Evolutionary conservation across 2,888 invertebrate species (phyloP), one percentile per base, ranked within the genome.

Genomic region (Pristionchus fissidentatus): DNA sequence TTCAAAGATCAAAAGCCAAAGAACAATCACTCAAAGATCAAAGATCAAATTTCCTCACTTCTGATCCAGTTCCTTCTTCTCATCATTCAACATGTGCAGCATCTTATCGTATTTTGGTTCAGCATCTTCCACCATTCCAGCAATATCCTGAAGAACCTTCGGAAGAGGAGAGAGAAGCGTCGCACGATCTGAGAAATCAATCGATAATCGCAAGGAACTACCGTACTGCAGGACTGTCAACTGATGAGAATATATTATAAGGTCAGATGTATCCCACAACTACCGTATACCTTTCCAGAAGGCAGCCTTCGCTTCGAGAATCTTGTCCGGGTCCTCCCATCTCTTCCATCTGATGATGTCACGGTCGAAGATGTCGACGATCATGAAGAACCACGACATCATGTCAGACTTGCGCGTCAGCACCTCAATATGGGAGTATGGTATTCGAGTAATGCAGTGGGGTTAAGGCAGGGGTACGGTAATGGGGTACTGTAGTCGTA

Each of bases 371-470:
- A 73, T 73, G 26, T 73, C 73, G 29, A 73, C 73, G 29, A 73
- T 41, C 73, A 73, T 73, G 73, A 43, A 73, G 73, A 73, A 73
- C 73, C 73, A 73, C 29, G 73, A 73, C n/a, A 73, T 73, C 13
- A 73, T 43, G 43, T 73, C 73, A 10, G 73, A 43, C n/a, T 29
- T 73, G 1, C 73, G 73, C 41, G 41, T 73, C 13, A 43, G 73
- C 4, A 43, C 13, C 73, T 73, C 8, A 43, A 26, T 15, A n/a
- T n/a, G n/a, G n/a, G n/a, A n/a, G n/a, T n/a, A n/a, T n/a, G n/a
- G n/a, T n/a, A n/a, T n/a, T n/a, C 35, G 62, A 62, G 10, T 13
- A 35, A 26, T 13, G 13, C 38, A 26, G 15, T 49, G 19, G 10
- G 10, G 19, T 29, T 70, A 70, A 15, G 15, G 22, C 15, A 8